phyloP scores from a whole-genome alignment of 1,140 invertebrate genomes.

The Harpegnathos saltator region DNA sequence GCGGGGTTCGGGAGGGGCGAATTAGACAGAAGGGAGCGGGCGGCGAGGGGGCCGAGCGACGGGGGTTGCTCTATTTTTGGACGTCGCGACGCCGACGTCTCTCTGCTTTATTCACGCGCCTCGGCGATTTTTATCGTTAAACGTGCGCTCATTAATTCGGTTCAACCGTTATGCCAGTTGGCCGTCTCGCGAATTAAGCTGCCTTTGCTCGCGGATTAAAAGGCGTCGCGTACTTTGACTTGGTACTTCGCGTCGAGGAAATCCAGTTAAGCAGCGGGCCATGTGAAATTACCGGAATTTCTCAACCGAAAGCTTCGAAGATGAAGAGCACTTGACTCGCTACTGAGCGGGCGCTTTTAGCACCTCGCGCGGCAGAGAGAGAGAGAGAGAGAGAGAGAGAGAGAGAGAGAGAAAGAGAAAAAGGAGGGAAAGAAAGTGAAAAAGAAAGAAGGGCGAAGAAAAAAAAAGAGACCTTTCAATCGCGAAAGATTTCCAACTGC shows the following conservation, averaged over 20 bases:
- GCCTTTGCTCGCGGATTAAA: constrained; percentile 35
- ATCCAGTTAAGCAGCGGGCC: constrained; percentile 49
- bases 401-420: too few relatives aligned
- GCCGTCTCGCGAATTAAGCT: neutral
- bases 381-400: neutral
- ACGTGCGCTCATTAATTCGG: constrained; percentile 47
- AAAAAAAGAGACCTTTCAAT: constrained; percentile 8
- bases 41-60: too few relatives aligned
- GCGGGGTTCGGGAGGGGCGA: too few relatives aligned
- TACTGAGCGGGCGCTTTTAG: constrained; percentile 38
- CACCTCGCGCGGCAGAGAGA: neutral
- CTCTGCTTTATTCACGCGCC: constrained; percentile 25
- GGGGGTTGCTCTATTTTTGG: constrained; percentile 32
- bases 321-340: constrained; percentile 30
- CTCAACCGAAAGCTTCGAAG: constrained; percentile 43
- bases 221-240: constrained; percentile 52
- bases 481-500: constrained; percentile 41
- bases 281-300: constrained; percentile 50
- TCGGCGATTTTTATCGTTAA: constrained; percentile 32
- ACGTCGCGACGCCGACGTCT: neutral
- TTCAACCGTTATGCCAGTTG: neutral
- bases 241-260: constrained; percentile 24
- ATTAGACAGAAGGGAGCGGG: too few relatives aligned
- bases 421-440: too few relatives aligned
- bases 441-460: neutral